A percentile compares a stretch with the other conserved stretches of the same genome.
Conservation (phyloP, 2,113 vertebrate species). For the Corythoichthys haematopterus region DNA sequence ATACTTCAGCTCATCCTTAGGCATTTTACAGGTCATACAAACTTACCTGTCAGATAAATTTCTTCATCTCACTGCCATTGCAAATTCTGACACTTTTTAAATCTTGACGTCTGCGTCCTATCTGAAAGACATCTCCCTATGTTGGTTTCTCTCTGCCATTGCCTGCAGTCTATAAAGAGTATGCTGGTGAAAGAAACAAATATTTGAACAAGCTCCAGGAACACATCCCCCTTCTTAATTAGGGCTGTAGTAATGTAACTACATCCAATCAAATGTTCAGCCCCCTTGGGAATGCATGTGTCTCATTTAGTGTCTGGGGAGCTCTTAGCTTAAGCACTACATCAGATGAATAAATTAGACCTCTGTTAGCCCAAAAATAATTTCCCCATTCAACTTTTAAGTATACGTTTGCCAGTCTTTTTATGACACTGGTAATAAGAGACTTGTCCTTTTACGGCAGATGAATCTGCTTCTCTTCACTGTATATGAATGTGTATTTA, state of each 20-base stretch:
- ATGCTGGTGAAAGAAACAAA: slow-evolving; percentile 73
- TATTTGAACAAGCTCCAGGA: slow-evolving; percentile 74
- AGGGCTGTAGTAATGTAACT: slow-evolving; percentile 73
- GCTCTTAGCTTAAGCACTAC: slow-evolving; percentile 75
- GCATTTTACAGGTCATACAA: not conserved
- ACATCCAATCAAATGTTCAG: slow-evolving; percentile 71
- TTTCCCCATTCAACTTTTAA: slow-evolving; percentile 60
- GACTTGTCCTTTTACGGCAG: slow-evolving; percentile 17
- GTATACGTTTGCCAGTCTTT: slow-evolving; percentile 57
- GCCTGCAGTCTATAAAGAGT: slow-evolving; percentile 65
- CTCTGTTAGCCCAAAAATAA: slow-evolving; percentile 72
- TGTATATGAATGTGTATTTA: slow-evolving; percentile 1
- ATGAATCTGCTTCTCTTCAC: slow-evolving; percentile 10
- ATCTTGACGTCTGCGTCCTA: not conserved
- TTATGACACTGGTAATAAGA: slow-evolving; percentile 39
- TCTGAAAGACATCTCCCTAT: slow-evolving; percentile 26
- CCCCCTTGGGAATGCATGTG: slow-evolving; percentile 65
- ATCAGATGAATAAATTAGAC: slow-evolving; percentile 78
- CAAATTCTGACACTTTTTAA: not conserved
- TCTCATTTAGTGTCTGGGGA: slow-evolving; percentile 75
- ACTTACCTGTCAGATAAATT: not conserved
- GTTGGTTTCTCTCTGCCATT: slow-evolving; percentile 43
- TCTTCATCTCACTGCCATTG: not conserved
- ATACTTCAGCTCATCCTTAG: not conserved
- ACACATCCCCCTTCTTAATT: slow-evolving; percentile 76